These are phyloP conservation scores for Masticophis lateralis DNA, from an alignment of 2,797 vertebrate species.

Conservation along the genomic window DNA sequence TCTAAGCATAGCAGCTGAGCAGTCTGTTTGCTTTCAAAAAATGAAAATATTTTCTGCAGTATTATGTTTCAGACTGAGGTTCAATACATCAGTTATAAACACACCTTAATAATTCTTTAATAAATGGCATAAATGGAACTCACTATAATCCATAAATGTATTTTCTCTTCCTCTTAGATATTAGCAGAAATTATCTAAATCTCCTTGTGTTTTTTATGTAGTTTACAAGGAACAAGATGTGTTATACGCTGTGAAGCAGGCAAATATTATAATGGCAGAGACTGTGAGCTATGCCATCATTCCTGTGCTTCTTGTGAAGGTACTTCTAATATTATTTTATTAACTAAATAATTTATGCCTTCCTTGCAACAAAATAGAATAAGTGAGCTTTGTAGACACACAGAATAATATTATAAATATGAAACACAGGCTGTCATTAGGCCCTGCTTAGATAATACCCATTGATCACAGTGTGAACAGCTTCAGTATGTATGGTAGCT, in stretches of 20 bases:
- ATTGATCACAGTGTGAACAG: background rate
- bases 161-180: background rate
- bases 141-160: background rate
- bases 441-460: background rate
- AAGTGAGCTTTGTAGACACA: background rate
- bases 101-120: background rate
- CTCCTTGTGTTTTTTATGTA: slow-evolving; percentile 54
- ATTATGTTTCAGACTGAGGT: background rate
- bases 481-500: background rate
- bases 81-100: background rate
- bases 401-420: background rate
- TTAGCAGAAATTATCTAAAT: background rate
- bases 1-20: background rate
- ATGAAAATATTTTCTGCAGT: background rate
- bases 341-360: background rate
- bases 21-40: background rate
- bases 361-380: background rate
- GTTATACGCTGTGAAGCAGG: slow-evolving; percentile 86
- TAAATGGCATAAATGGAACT: background rate
- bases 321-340: slow-evolving; percentile 56
- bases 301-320: slow-evolving; percentile 94
- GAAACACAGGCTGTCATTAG: background rate
- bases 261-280: slow-evolving; percentile 86
- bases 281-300: slow-evolving; percentile 89
- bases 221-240: slow-evolving; percentile 89